Percentiles rank a stretch among this genome's conserved stretches.
Evolutionary conservation across 2,113 vertebrate species (phyloP).

Genomic region (Tenrec ecaudatus): DNA sequence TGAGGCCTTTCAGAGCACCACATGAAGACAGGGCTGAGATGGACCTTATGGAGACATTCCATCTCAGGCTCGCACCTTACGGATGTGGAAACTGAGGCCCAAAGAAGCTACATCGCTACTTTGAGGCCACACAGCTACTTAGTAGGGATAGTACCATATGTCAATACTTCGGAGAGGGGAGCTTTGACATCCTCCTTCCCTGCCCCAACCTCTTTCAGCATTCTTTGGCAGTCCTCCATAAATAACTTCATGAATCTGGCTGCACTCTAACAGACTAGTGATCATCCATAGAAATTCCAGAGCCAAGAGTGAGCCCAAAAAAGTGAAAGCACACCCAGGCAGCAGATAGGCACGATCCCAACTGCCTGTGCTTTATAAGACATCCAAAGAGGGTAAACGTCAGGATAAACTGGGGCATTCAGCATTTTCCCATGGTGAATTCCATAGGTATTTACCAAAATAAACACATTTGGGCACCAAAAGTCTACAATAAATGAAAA

Average conservation of each 20-base stretch:
- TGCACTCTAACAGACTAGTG: neutral
- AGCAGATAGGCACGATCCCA: neutral
- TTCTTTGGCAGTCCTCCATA: neutral
- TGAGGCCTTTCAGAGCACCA: neutral
- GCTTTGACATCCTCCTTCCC: neutral
- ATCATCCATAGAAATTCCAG: neutral
- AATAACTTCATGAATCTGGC: neutral
- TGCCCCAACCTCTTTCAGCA: neutral
- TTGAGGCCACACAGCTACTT: neutral
- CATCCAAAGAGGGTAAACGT: neutral
- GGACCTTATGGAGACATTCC: neutral
- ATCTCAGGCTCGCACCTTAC: neutral
- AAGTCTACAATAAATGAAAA: constrained; percentile 33
- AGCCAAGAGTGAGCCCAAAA: neutral
- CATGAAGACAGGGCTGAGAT: neutral
- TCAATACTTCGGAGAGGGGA: neutral
- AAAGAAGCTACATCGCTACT: neutral
- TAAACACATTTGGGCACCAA: neutral
- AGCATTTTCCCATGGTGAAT: neutral
- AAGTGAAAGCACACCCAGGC: neutral
- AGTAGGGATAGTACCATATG: neutral
- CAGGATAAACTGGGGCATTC: neutral
- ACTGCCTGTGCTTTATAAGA: neutral
- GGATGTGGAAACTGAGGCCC: neutral
- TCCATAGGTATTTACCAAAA: constrained; percentile 9